Conservation (phyloP, 1,140 invertebrate genomes). For the Macrosteles quadrilineatus region DNA sequence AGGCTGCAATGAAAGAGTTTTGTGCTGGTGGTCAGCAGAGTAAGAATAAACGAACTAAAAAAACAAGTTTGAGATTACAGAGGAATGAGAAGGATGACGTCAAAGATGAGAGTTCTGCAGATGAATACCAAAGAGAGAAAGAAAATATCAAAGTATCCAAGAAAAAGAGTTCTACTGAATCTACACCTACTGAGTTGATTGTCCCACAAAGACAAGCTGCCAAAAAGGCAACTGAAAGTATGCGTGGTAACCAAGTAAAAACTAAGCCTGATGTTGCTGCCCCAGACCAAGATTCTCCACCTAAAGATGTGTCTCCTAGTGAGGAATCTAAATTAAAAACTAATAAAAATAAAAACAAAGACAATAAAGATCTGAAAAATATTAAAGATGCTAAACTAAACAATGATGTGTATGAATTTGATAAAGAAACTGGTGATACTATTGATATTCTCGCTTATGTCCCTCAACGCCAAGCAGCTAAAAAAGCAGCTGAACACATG, state of each 20-base stretch:
- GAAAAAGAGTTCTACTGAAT: constrained; percentile 56
- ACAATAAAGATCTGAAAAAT: constrained; percentile 38
- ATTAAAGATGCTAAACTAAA: constrained; percentile 32
- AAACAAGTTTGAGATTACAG: constrained; percentile 36
- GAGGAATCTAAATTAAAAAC: constrained; percentile 44
- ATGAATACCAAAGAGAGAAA: constrained; percentile 53
- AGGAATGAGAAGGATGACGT: constrained; percentile 50
- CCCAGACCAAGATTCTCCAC: constrained; percentile 37
- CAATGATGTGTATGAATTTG: constrained; percentile 63
- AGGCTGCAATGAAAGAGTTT: constrained; percentile 82
- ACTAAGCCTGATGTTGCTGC: constrained; percentile 30
- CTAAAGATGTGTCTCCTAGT: constrained; percentile 52
- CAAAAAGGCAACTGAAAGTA: constrained; percentile 86
- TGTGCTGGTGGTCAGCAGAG: constrained; percentile 48
- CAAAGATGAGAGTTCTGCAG: constrained; percentile 49
- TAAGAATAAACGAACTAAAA: constrained; percentile 47
- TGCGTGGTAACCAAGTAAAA: constrained; percentile 55
- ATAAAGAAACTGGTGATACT: constrained; percentile 61
- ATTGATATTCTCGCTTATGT: constrained; percentile 80
- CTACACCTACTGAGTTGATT: constrained; percentile 72
- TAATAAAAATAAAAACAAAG: constrained; percentile 34
- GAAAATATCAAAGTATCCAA: constrained; percentile 56
- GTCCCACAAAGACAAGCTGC: constrained; percentile 90
- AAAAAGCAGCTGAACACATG: constrained; percentile 84
- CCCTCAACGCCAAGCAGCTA: constrained; percentile 85